These are phyloP conservation scores for Agonopterix arenella DNA, from an alignment of 2,888 invertebrate species.

Conservation along the genomic window DNA sequence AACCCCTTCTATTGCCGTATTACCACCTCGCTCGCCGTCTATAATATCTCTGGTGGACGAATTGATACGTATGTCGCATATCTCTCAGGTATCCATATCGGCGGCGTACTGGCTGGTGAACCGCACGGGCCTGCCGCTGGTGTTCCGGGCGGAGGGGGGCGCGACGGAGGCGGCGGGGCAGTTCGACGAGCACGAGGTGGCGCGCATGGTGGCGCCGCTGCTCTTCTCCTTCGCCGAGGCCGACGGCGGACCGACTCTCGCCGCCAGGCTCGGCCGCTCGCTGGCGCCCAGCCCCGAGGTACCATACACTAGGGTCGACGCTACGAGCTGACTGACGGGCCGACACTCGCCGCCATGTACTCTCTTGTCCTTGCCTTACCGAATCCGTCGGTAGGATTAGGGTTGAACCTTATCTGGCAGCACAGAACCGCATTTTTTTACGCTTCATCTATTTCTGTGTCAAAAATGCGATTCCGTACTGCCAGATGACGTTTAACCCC, in stretches of 20 bases:
- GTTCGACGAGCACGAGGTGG: conserved; percentile 95
- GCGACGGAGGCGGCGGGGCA: conserved; percentile 90
- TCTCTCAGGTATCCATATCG: conserved; percentile 85
- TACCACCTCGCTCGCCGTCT: too few species aligned
- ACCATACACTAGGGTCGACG: neutral
- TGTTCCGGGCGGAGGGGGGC: conserved; percentile 94
- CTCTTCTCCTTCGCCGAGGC: conserved; percentile 96
- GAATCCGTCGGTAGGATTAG: too few species aligned
- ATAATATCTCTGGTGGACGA: too few species aligned
- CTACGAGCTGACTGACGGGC: too few species aligned
- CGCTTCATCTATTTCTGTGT: too few species aligned
- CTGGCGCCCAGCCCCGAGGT: conserved; percentile 68
- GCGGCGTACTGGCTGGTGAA: conserved; percentile 98
- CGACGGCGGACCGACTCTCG: conserved; percentile 87
- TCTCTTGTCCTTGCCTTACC: too few species aligned
- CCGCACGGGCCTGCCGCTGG: conserved; percentile 95
- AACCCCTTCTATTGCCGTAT: too few species aligned
- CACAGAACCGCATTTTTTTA: too few species aligned
- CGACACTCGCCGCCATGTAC: too few species aligned
- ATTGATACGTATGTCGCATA: neutral
- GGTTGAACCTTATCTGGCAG: too few species aligned
- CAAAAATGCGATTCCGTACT: too few species aligned
- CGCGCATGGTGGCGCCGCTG: conserved; percentile 93
- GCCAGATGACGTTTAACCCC: too few species aligned
- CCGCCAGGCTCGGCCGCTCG: conserved; percentile 85